These are phyloP conservation scores for Scolopax bukidnonensis DNA, from an alignment of 2,797 vertebrate genomes.

Conservation along the genomic window DNA sequence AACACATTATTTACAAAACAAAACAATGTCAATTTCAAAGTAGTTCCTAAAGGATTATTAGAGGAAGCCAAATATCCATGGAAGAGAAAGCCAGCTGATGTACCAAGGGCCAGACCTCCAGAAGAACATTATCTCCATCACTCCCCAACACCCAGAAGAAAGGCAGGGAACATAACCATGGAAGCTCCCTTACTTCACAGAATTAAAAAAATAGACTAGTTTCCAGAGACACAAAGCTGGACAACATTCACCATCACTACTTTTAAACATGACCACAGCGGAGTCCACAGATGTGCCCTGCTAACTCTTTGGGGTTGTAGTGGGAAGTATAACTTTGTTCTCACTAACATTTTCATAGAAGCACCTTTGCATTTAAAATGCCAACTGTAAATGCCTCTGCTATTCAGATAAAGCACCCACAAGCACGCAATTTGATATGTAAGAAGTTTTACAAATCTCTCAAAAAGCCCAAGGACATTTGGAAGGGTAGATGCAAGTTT, in stretches of 20 bases:
- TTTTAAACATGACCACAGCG: not conserved
- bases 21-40: not conserved
- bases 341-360: constrained; percentile 13
- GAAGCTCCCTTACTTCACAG: not conserved
- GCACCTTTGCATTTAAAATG: constrained; percentile 47
- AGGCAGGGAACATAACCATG: not conserved
- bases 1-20: not conserved
- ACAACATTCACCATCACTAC: not conserved
- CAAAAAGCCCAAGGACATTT: constrained; percentile 50
- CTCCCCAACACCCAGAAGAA: not conserved
- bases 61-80: not conserved
- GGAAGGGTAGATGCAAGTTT: constrained; percentile 10
- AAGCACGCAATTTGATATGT: constrained; percentile 11
- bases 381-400: not conserved
- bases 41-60: not conserved
- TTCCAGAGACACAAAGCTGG: not conserved
- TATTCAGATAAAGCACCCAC: constrained; percentile 24
- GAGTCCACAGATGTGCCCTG: not conserved
- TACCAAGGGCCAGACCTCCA: not conserved
- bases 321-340: not conserved
- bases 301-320: not conserved
- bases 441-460: constrained; percentile 45
- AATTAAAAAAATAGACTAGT: not conserved
- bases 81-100: not conserved
- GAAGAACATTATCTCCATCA: not conserved